phyloP scores from a whole-genome alignment of 2,113 vertebrate species.

The Gymnorhina tibicen region DNA sequence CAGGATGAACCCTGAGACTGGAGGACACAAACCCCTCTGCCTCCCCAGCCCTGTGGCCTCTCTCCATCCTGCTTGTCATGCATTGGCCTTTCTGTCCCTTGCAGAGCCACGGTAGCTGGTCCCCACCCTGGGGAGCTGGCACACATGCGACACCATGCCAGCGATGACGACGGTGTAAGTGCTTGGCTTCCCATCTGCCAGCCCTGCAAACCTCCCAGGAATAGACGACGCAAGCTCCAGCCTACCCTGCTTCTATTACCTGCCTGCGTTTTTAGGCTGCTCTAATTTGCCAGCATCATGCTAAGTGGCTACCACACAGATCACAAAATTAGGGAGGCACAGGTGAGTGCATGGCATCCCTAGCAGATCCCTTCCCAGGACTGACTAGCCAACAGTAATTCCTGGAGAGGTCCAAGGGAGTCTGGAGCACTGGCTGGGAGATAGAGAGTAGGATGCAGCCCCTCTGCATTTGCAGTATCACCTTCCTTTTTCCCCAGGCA shows the following conservation, averaged over 20 bases:
- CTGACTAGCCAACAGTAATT: not conserved
- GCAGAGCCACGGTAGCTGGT: not conserved
- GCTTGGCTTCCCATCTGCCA: slow-evolving; percentile 23
- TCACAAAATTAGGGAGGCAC: not conserved
- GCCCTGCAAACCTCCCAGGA: slow-evolving; percentile 32
- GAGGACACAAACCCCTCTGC: not conserved
- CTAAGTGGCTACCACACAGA: not conserved
- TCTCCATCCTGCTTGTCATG: not conserved
- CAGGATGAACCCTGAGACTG: not conserved
- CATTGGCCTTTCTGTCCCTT: not conserved
- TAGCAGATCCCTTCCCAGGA: not conserved
- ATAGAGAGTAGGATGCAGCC: not conserved
- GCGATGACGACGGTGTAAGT: not conserved
- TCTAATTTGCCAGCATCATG: not conserved
- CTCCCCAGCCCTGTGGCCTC: not conserved
- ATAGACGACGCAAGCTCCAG: not conserved
- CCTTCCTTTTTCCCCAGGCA: not conserved
- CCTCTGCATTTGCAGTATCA: not conserved
- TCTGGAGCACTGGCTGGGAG: not conserved
- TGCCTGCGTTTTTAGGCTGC: slow-evolving; percentile 1
- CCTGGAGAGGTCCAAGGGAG: not conserved
- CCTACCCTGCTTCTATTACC: slow-evolving; percentile 5
- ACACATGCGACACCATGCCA: not conserved
- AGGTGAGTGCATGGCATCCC: not conserved
- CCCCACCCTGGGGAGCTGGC: not conserved